Evolutionary conservation across 2,797 vertebrate species (phyloP), one percentile per base, ranked within the genome.

Genomic region (Thunnus albacares): DNA sequence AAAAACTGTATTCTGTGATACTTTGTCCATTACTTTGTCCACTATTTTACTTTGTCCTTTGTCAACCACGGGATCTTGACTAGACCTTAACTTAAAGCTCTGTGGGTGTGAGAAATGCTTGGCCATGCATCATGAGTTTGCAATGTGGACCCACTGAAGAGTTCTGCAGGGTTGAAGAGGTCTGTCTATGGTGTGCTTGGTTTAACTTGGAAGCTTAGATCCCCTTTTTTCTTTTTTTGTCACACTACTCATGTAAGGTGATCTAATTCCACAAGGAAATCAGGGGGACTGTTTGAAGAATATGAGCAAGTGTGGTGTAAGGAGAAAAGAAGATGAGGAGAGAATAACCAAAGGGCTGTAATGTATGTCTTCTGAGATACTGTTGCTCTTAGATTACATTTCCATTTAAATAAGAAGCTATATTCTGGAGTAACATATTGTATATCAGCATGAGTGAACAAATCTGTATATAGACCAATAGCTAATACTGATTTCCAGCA

Each of bases 271-370:
- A 53, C 30, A 28, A 13, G 22, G 24, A 18, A 38, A 66, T 65
- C n/a, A 22, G 8, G 9, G 24, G 3, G 14, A 15, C 14, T 56
- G 49, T 75, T 51, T 24, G 47, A 24, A 60, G 28, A 43, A 8
- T 33, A 17, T 26, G 11, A 62, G 8, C 24, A 53, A 49, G n/a
- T 6, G 2, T 53, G 41, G 12, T 41, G 17, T 38, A 10, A 43
- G 8, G 9, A 56, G 8, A 18, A 41, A 45, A 61, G 20, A 43
- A 12, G n/a, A 56, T 18, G 14, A 24, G n/a, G 51, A 49, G 20
- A 24, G 13, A 73, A 47, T 28, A 47, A 15, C 4, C 17, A 62
- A 69, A 77, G 62, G 24, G 65, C 38, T 64, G 17, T 30, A 75
- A 58, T 67, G 49, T 69, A 22, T 33, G 8, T 76, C 12, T 12